phyloP scores from a whole-genome alignment of 2,888 invertebrate genomes.

The Halictus quadricinctus region DNA sequence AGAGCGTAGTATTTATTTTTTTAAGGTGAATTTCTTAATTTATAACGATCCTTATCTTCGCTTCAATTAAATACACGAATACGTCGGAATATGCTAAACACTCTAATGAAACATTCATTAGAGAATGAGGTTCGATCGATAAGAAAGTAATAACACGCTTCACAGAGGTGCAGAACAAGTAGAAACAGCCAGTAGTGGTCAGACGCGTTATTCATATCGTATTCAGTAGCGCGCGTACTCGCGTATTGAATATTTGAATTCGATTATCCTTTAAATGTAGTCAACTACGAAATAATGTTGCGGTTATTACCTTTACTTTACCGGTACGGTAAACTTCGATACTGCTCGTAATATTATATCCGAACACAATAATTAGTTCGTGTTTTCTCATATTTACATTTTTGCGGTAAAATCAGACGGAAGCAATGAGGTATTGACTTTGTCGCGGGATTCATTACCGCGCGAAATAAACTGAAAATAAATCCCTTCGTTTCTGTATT shows the following conservation, averaged over 20 bases:
- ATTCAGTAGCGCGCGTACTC: background rate
- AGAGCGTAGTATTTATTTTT: background rate
- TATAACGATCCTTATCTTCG: background rate
- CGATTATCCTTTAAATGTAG: background rate
- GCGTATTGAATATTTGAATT: constrained; percentile 1
- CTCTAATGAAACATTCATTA: background rate
- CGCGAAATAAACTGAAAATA: background rate
- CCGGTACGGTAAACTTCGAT: background rate
- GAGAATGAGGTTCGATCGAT: constrained; percentile 1
- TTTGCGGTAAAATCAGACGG: background rate
- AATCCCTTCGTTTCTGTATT: background rate
- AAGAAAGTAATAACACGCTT: background rate
- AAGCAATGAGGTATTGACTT: background rate
- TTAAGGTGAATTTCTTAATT: background rate
- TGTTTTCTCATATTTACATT: background rate
- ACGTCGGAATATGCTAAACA: background rate
- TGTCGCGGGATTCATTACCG: background rate
- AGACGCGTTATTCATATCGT: background rate
- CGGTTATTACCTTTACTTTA: background rate
- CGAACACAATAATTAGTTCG: background rate
- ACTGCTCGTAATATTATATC: background rate
- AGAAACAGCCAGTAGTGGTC: background rate
- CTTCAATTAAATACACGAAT: background rate
- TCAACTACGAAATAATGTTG: background rate
- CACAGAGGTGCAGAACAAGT: background rate